Evolutionary conservation across 1,140 invertebrate genomes (phyloP).

Genomic region (Bombus pascuorum): DNA sequence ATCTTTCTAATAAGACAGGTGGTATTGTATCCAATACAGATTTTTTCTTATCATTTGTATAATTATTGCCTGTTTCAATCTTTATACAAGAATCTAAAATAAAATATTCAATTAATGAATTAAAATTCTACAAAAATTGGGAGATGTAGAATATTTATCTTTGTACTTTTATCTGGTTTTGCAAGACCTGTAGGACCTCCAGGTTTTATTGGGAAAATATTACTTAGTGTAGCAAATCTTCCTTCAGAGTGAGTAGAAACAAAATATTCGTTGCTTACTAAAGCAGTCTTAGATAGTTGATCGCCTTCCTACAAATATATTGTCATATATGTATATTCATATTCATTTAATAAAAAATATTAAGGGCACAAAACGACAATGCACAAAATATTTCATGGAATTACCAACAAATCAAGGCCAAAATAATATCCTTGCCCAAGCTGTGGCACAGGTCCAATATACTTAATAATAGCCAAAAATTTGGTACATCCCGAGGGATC

Average conservation of each 20-base stretch:
- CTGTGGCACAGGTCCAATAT: constrained; percentile 82
- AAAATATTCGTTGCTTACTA: constrained; percentile 63
- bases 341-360: not conserved
- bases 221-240: constrained; percentile 67
- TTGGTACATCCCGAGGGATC: constrained; percentile 50
- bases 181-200: constrained; percentile 60
- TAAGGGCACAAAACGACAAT: not conserved
- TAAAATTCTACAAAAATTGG: constrained; percentile 1
- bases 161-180: constrained; percentile 71
- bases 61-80: constrained; percentile 49
- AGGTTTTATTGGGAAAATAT: constrained; percentile 66
- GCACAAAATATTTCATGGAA: constrained; percentile 45
- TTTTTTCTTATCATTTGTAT: constrained; percentile 60
- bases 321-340: not conserved
- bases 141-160: constrained; percentile 27
- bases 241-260: constrained; percentile 57
- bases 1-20: constrained; percentile 52
- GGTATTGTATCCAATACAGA: constrained; percentile 56
- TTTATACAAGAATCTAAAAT: constrained; percentile 55
- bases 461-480: constrained; percentile 80
- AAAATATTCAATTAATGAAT: constrained; percentile 9
- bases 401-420: constrained; percentile 84
- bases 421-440: constrained; percentile 83
- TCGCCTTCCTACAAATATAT: constrained; percentile 59
- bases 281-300: constrained; percentile 53